Conservation (phyloP, 1,140 invertebrate genomes). For the Drosophila willistoni region DNA sequence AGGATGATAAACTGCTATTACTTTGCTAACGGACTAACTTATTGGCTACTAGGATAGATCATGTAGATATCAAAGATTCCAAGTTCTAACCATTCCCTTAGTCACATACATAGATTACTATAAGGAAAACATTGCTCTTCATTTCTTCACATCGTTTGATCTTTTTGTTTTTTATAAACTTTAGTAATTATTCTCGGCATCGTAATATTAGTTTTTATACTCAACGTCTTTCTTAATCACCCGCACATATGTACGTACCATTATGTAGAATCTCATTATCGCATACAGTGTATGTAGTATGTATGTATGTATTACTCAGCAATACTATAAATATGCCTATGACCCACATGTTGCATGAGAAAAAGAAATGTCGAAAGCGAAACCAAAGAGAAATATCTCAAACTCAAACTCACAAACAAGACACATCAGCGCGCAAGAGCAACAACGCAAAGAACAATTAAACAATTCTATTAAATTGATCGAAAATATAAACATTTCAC, state of each 20-base stretch:
- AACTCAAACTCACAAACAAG: slow-evolving; percentile 31
- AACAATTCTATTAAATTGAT: slow-evolving; percentile 47
- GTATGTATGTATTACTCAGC: slow-evolving; percentile 33
- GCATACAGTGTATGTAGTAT: slow-evolving; percentile 14
- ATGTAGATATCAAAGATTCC: no score
- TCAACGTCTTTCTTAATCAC: background rate
- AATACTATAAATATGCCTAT: slow-evolving; percentile 58
- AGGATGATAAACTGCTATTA: background rate
- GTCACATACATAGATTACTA: no score
- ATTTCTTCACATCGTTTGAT: no score
- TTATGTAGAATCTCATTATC: slow-evolving; percentile 8
- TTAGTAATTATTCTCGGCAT: no score
- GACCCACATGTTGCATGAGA: slow-evolving; percentile 37
- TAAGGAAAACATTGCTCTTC: no score
- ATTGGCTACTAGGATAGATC: no score
- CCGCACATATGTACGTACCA: background rate
- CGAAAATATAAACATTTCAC: slow-evolving; percentile 31
- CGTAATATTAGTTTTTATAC: background rate
- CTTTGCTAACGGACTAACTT: no score
- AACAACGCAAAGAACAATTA: slow-evolving; percentile 10
- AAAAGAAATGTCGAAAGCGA: slow-evolving; percentile 1
- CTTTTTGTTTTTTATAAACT: no score
- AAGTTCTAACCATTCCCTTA: no score
- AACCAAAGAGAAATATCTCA: slow-evolving; percentile 2
- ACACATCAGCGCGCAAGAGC: background rate